phyloP scores from a whole-genome alignment of 2,888 invertebrate genomes.

The Acanthosepion esculentum region DNA sequence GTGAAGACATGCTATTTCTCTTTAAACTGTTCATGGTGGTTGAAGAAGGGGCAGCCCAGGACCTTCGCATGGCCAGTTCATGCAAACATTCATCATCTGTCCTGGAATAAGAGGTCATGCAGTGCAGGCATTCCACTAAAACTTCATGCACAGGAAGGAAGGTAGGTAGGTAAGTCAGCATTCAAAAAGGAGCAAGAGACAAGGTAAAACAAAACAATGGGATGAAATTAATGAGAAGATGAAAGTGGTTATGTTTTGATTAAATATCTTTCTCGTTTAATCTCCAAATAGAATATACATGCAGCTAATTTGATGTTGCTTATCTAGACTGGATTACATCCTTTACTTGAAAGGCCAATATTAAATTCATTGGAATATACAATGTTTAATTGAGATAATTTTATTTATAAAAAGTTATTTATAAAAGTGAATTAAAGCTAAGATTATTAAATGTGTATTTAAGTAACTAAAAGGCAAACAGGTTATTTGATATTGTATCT shows the following conservation, averaged over 20 bases:
- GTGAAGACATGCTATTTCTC: constrained; percentile 42
- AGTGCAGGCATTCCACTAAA: constrained; percentile 24
- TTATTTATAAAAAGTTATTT: too few relatives aligned
- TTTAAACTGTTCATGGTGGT: constrained; percentile 39
- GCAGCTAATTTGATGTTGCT: too few relatives aligned
- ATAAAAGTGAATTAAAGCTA: too few relatives aligned
- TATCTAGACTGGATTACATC: too few relatives aligned
- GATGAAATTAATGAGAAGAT: neutral
- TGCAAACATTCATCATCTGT: constrained; percentile 46
- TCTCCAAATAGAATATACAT: neutral
- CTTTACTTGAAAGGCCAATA: too few relatives aligned
- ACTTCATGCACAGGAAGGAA: neutral
- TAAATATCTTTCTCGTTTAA: neutral
- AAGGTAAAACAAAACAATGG: neutral
- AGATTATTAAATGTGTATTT: too few relatives aligned
- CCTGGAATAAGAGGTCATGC: constrained; percentile 46
- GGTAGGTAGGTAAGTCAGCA: neutral
- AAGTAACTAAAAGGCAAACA: too few relatives aligned
- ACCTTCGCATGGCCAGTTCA: constrained; percentile 45
- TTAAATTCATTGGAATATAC: too few relatives aligned
- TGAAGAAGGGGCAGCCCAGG: constrained; percentile 42
- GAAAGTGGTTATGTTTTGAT: neutral
- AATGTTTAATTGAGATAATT: too few relatives aligned
- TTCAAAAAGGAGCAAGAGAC: neutral
- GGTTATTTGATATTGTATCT: too few relatives aligned